Evolutionary conservation across 1,140 invertebrate genomes (phyloP).

Genomic region (Augochlora pura): DNA sequence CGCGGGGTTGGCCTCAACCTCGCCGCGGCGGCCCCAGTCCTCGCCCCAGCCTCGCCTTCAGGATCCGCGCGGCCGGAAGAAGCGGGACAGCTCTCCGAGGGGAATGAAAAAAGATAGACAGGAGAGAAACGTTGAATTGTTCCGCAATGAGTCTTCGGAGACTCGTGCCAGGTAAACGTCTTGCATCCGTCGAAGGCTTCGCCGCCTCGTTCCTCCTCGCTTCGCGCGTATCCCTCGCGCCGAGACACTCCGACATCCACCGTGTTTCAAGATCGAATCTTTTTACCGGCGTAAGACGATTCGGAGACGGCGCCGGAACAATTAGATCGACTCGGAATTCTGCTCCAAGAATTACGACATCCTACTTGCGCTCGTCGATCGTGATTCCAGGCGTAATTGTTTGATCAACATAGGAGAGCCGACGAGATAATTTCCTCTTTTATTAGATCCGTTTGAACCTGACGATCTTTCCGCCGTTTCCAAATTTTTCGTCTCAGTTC

Average conservation of each 20-base stretch:
- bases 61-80: too few species aligned
- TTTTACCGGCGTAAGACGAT: constrained; percentile 40
- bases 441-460: background rate
- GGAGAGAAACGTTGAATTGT: constrained; percentile 22
- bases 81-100: too few species aligned
- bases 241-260: constrained; percentile 31
- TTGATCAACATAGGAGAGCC: constrained; percentile 10
- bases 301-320: constrained; percentile 16
- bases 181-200: constrained; percentile 47
- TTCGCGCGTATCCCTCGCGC: background rate
- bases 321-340: constrained; percentile 17
- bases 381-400: constrained; percentile 7
- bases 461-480: too few species aligned
- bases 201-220: too few species aligned
- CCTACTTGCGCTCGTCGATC: background rate
- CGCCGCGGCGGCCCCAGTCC: too few species aligned
- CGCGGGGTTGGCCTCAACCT: constrained; percentile 5
- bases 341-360: constrained; percentile 26
- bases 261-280: constrained; percentile 43
- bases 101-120: background rate
- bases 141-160: constrained; percentile 51
- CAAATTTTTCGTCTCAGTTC: too few species aligned
- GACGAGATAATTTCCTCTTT: background rate
- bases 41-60: too few species aligned
- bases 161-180: constrained; percentile 52